Evolutionary conservation across 2,113 vertebrate genomes (phyloP).

Genomic region (Corythoichthys intestinalis): DNA sequence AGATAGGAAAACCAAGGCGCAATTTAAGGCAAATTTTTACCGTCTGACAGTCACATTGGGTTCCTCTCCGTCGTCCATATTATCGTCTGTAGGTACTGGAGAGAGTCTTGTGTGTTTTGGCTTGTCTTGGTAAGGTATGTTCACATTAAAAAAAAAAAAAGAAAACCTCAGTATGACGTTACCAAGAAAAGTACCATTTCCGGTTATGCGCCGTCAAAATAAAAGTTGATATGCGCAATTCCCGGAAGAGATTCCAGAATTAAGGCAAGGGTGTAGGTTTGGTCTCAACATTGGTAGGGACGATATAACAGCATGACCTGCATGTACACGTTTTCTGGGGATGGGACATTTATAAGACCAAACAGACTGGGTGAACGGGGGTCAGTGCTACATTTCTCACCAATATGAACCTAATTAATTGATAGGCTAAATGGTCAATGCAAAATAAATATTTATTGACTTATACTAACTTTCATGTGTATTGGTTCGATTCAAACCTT

Average conservation of each 20-base stretch:
- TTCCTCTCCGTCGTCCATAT: conserved; percentile 1
- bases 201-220: background rate
- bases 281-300: too few species aligned
- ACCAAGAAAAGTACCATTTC: background rate
- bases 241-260: background rate
- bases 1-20: background rate
- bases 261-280: too few species aligned
- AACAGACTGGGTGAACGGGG: too few species aligned
- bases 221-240: background rate
- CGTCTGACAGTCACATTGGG: background rate
- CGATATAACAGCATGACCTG: too few species aligned
- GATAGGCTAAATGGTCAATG: too few species aligned
- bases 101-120: background rate
- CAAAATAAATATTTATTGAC: too few species aligned
- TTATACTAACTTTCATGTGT: too few species aligned
- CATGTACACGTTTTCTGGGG: too few species aligned
- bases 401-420: too few species aligned
- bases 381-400: too few species aligned
- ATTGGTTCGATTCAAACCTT: too few species aligned
- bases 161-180: background rate
- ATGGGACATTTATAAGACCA: too few species aligned
- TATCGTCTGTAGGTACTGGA: background rate
- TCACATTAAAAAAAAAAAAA: background rate
- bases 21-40: background rate
- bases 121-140: background rate